phyloP scores from a whole-genome alignment of 35 echinoderm and acorn worm species.

The Ophioderma brevispina region DNA sequence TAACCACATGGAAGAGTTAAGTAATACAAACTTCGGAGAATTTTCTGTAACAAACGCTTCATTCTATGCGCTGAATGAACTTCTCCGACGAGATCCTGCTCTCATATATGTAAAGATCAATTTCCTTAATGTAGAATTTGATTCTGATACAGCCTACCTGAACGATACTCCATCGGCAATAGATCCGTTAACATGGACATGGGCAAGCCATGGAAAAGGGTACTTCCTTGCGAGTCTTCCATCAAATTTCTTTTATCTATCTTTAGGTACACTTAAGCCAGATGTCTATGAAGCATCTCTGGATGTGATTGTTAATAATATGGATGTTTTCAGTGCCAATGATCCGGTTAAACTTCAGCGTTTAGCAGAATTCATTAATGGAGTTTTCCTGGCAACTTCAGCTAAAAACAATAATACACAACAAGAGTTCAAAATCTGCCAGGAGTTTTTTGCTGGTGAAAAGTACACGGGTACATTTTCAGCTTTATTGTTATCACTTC shows the following conservation, averaged over 20 bases:
- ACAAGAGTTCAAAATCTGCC: background rate
- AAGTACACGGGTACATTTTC: background rate
- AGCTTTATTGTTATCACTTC: background rate
- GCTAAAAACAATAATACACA: background rate
- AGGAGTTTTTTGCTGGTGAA: background rate
- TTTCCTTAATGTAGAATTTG: background rate
- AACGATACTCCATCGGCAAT: background rate
- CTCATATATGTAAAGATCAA: background rate
- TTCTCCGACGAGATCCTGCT: background rate
- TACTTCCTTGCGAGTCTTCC: background rate
- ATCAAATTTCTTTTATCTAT: background rate
- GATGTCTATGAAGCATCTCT: background rate
- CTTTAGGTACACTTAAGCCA: background rate
- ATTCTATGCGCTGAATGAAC: background rate
- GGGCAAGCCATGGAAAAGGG: background rate
- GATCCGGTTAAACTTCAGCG: background rate
- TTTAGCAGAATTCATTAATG: background rate
- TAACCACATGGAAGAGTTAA: too few species aligned
- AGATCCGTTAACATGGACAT: background rate
- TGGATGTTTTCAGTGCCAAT: background rate
- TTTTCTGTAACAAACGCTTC: background rate
- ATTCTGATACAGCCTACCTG: background rate
- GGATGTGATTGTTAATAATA: background rate
- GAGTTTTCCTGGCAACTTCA: background rate
- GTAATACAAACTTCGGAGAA: too few species aligned